Evolutionary conservation across 2,888 invertebrate species (phyloP).

Genomic region (Neoascia interrupta): DNA sequence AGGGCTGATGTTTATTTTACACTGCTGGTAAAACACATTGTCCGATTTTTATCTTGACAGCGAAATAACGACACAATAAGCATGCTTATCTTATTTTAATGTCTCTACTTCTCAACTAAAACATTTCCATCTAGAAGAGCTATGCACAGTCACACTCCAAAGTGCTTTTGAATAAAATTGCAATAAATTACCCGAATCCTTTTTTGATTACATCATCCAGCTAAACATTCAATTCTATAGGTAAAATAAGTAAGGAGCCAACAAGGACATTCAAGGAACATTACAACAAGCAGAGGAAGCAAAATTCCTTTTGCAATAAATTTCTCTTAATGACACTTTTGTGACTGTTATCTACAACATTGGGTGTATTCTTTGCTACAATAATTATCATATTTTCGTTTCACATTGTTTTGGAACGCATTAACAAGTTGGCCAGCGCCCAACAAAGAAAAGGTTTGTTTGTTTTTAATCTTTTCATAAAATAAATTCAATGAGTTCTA

Average conservation of each 20-base stretch:
- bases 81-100: no score
- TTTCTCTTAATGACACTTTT: slow-evolving; percentile 49
- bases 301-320: slow-evolving; percentile 39
- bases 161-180: slow-evolving; percentile 22
- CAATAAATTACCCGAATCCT: slow-evolving; percentile 29
- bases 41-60: no score
- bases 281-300: slow-evolving; percentile 13
- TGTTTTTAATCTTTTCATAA: neutral
- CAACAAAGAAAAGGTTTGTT: slow-evolving; percentile 24
- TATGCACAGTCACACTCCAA: no score
- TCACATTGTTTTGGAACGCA: slow-evolving; percentile 46
- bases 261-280: slow-evolving; percentile 28
- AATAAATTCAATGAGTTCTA: neutral
- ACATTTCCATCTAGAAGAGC: no score
- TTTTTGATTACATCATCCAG: slow-evolving; percentile 24
- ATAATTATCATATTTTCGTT: slow-evolving; percentile 34
- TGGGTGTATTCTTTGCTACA: neutral
- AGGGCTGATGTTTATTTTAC: no score
- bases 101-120: no score
- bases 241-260: neutral
- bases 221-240: slow-evolving; percentile 2
- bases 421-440: slow-evolving; percentile 42
- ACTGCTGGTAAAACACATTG: no score
- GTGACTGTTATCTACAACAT: slow-evolving; percentile 20
- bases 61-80: no score